Base-by-base conservation (phyloP, 2,888 invertebrate genomes). In the Herminia tarsipennalis region DNA sequence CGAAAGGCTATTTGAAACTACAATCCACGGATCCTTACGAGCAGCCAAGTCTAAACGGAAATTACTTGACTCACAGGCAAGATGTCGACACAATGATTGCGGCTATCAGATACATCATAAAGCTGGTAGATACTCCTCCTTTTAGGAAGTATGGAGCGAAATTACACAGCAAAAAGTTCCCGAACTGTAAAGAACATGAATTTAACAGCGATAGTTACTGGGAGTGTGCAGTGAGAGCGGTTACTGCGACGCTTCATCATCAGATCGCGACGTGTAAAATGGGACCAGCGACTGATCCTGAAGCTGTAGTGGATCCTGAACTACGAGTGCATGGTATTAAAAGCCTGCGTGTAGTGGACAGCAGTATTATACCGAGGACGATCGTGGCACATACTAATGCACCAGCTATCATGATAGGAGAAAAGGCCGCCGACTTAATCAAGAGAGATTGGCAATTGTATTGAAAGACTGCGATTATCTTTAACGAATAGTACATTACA, bases 251-350 rank as follows among this genome's bases (percentile, higher is more conserved):
- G 0, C 89, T 94, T 24, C 94, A 95, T 66, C 95, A 95, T 74
- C 94, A 95, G 66, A 92, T 94, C 32, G 93, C 94, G 1, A 95
- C 95, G 0, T 94, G 94, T 60, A 94, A 94, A 76, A 95, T 95
- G 94, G 95, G 95, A 0, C 93, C 93, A 0, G 32, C 66, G 0
- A 69, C 78, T 0, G 95, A 95, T 67, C 77, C 89, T 0, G 83
- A 88, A 0, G 93, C 94, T 0, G 93, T 95, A 0, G 95, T 95
- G 0, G 93, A 95, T 70, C 84, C 93, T 0, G 86, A 94, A 63
- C 78, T 96, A 3, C 85, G 86, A 57, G 94, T 95, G 3, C 86
- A 93, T 48, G 94, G 95, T 0, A 78, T 95, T 3, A 73, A 81
- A 10, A 92, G 92, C 40, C 77, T 95, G 16, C 83, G 95, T 46